Conservation (phyloP, 1,140 invertebrate genomes). For the Sogatella furcifera region DNA sequence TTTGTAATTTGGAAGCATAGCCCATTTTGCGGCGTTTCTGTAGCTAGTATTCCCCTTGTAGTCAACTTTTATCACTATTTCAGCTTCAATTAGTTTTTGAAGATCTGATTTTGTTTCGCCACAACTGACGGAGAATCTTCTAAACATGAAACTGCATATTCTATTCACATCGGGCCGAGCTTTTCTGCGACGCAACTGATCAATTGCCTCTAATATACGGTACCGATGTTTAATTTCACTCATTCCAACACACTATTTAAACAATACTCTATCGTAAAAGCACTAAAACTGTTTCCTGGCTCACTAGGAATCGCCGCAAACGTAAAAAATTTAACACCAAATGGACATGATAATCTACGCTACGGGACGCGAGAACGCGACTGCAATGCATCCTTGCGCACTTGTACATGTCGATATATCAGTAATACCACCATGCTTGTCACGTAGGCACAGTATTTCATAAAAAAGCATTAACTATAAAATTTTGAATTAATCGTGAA, state of each 20-base stretch:
- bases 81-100: slow-evolving; percentile 59
- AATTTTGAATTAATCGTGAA: no score
- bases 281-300: background rate
- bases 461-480: no score
- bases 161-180: slow-evolving; percentile 69
- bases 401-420: slow-evolving; percentile 1
- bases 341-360: background rate
- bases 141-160: slow-evolving; percentile 67
- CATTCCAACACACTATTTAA: slow-evolving; percentile 4
- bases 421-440: background rate
- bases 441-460: no score
- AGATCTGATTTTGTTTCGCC: slow-evolving; percentile 61
- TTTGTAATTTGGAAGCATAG: slow-evolving; percentile 39
- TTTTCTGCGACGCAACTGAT: slow-evolving; percentile 68
- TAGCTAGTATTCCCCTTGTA: slow-evolving; percentile 79
- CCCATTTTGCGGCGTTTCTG: slow-evolving; percentile 66
- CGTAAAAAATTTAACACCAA: background rate
- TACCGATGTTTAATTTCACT: slow-evolving; percentile 25
- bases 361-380: background rate
- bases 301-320: background rate
- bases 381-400: background rate
- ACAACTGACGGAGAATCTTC: slow-evolving; percentile 57
- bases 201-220: slow-evolving; percentile 71
- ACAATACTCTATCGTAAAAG: background rate
- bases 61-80: slow-evolving; percentile 70